Evolutionary conservation across 2,888 invertebrate genomes (phyloP), one percentile per base, ranked within the genome.

Genomic region (Chrysolina americana): DNA sequence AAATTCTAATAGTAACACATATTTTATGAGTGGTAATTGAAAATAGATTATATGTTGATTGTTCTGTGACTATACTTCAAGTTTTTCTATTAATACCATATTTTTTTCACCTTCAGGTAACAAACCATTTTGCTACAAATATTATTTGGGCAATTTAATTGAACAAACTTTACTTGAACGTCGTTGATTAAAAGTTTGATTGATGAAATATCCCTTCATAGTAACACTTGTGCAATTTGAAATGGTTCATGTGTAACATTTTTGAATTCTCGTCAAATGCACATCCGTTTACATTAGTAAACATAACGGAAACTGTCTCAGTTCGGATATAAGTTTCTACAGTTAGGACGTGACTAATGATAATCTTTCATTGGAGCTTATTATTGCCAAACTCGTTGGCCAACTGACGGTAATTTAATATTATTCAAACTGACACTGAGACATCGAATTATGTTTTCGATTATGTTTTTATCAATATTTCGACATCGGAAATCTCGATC

Each of bases 311-410:
- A 78, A 75, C 74, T 71, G 73, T 68, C 77, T 78, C 65, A 71
- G 75, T 76, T 78, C 75, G 74, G 75, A 76, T 78, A 77, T 48
- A 71, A 72, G 72, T 71, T 72, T 68, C 69, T 74, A 73, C 79
- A 77, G 79, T 80, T 81, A 79, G 81, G 81, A 80, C 80, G 78
- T 81, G 81, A 81, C 81, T 80, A 78, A 78, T 78, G 76, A 75
- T 74, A 76, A 76, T 76, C 70, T 75, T 75, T 79, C 75, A 80
- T 76, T 81, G 77, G 63, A 64, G 73, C 77, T 78, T 73, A 76
- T 78, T 79, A 79, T 76, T 75, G 68, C 62, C 68, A 56, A 70
- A 72, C 72, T 71, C 76, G 76, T 68, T 78, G 64, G 71, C 78
- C 78, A 79, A 81, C 79, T 79, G 80, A 78, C 74, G 68, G 21